Conservation (phyloP, 2,113 vertebrate genomes). For the Abramis brama region DNA sequence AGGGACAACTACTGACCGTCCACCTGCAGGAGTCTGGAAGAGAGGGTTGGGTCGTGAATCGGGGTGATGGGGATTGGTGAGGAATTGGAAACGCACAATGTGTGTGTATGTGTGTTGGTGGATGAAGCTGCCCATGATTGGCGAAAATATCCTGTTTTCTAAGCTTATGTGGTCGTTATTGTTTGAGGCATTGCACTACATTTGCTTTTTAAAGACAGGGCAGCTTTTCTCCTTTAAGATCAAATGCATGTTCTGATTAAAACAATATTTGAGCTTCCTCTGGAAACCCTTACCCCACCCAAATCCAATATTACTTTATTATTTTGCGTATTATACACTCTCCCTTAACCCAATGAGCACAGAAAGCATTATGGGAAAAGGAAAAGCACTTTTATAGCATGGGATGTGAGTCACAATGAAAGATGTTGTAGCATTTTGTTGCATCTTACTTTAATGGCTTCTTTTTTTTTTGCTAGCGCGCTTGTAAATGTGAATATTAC, state of each 20-base stretch:
- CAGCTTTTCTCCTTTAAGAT: conserved; percentile 26
- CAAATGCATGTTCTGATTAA: conserved; percentile 15
- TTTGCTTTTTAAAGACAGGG: conserved; percentile 29
- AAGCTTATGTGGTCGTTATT: background rate
- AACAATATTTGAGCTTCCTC: conserved; percentile 28
- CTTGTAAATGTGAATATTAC: background rate
- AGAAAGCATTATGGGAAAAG: background rate
- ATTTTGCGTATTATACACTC: conserved; percentile 4
- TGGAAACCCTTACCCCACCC: background rate
- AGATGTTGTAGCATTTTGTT: conserved; percentile 45
- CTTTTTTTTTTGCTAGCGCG: background rate
- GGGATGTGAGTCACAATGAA: conserved; percentile 5
- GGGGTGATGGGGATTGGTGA: conserved; percentile 9
- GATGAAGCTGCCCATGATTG: conserved; percentile 12
- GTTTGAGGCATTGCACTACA: background rate
- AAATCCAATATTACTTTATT: conserved; percentile 8
- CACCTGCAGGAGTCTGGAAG: background rate
- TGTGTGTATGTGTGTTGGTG: background rate
- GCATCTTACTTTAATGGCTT: conserved; percentile 28
- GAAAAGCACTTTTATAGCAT: conserved; percentile 52
- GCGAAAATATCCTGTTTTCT: conserved; percentile 20
- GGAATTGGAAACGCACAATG: background rate
- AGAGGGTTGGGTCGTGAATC: background rate
- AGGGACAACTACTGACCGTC: conserved; percentile 90
- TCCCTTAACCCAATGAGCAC: conserved; percentile 32